A percentile compares a stretch with the other conserved stretches of the same genome.
phyloP scores from a whole-genome alignment of 2,113 vertebrate species.

The Redunca redunca region DNA sequence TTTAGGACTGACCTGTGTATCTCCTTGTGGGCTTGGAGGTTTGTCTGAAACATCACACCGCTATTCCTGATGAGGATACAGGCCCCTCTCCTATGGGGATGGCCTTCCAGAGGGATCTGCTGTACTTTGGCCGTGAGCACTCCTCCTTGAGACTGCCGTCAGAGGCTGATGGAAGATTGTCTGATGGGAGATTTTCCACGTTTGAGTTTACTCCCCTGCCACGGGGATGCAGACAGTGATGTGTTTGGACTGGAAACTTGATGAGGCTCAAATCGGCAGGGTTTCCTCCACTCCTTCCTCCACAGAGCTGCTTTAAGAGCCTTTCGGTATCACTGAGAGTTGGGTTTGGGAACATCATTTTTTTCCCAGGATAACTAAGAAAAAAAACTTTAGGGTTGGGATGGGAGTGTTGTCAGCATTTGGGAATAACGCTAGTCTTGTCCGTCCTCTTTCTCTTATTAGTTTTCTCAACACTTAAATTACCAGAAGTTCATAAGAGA shows the following conservation, averaged over 20 bases:
- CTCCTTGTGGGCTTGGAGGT: not conserved
- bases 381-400: not conserved
- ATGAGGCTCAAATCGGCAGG: not conserved
- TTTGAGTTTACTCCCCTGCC: not conserved
- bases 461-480: not conserved
- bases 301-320: not conserved
- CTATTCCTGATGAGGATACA: not conserved
- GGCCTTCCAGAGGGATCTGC: not conserved
- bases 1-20: not conserved
- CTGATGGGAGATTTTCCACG: not conserved
- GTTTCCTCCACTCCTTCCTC: not conserved
- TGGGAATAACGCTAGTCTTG: no score
- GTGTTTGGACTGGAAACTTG: fast-evolving
- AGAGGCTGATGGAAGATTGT: not conserved
- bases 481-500: not conserved
- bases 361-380: not conserved
- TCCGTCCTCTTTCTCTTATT: not conserved
- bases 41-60: not conserved
- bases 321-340: no score
- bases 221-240: not conserved
- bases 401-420: not conserved
- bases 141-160: not conserved
- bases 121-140: not conserved
- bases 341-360: fast-evolving
- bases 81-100: not conserved